Evolutionary conservation across 2,888 invertebrate genomes (phyloP).

Genomic region (Pristionchus entomophagus): DNA sequence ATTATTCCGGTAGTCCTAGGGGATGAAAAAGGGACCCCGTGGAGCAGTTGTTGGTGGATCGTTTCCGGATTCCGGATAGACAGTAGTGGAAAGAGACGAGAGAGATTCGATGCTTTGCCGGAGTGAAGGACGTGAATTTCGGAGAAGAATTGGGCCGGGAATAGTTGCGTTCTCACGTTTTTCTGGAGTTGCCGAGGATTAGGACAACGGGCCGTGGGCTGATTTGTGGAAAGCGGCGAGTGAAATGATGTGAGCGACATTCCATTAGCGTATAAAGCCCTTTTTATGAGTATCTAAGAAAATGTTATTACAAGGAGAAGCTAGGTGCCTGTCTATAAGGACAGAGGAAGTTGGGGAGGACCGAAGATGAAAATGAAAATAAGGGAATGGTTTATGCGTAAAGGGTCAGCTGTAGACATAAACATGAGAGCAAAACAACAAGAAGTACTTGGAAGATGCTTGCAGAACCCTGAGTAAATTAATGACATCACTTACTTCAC

Average conservation of each 20-base stretch:
- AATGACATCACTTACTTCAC: too few relatives aligned
- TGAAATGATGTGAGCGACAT: not conserved
- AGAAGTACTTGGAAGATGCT: too few relatives aligned
- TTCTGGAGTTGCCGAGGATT: not conserved
- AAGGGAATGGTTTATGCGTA: not conserved
- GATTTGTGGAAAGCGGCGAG: not conserved
- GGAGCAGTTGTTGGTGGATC: not conserved
- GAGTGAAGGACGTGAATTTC: not conserved
- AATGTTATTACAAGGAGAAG: not conserved
- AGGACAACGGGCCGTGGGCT: not conserved
- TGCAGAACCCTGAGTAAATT: too few relatives aligned
- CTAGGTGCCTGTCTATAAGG: not conserved
- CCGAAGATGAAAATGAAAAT: too few relatives aligned
- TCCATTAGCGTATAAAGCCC: not conserved
- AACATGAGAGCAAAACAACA: too few relatives aligned
- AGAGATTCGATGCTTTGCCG: not conserved
- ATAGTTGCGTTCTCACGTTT: conserved; percentile 16
- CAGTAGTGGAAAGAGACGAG: not conserved
- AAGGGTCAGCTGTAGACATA: not conserved
- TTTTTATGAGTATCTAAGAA: not conserved
- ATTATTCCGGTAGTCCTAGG: conserved; percentile 7
- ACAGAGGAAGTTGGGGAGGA: not conserved
- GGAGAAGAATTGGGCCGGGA: not conserved
- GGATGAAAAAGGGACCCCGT: not conserved
- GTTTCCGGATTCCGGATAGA: conserved; percentile 23